Percentiles rank a stretch among this genome's conserved stretches.
These are phyloP conservation scores for Copidosoma floridanum DNA, from an alignment of 1,140 invertebrate species.

Conservation along the genomic window DNA sequence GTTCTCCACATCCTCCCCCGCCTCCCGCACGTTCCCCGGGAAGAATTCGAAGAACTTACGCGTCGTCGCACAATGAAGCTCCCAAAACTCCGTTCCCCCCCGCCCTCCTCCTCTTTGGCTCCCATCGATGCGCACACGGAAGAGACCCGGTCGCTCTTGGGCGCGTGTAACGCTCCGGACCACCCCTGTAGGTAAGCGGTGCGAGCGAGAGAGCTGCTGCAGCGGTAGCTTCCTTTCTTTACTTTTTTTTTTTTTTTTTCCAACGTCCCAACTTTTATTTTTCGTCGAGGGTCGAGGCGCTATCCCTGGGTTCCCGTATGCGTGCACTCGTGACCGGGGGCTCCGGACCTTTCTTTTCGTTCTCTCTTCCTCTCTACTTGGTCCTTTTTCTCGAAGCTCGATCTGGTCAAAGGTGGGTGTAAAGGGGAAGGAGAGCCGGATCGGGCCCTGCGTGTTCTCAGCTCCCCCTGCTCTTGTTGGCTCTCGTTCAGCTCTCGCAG, in stretches of 20 bases:
- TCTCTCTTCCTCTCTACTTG: not conserved
- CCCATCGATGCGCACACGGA: not conserved
- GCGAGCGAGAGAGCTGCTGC: not conserved
- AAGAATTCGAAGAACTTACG: conserved; percentile 1
- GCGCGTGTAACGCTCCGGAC: conserved; percentile 20
- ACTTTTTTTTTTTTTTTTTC: no score
- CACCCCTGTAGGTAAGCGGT: conserved; percentile 29
- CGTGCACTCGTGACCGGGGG: conserved; percentile 32
- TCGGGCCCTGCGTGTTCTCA: conserved; percentile 21
- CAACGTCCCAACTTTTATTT: no score
- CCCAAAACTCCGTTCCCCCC: conserved; percentile 7
- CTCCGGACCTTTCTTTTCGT: not conserved
- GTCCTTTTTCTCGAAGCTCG: no score
- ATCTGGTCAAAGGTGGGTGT: no score
- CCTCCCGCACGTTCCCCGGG: not conserved
- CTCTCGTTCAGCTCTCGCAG: not conserved
- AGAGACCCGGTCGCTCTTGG: not conserved
- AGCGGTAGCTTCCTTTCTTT: not conserved
- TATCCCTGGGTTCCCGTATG: conserved; percentile 30
- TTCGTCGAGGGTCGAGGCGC: no score
- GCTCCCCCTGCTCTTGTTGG: not conserved
- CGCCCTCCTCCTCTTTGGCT: not conserved
- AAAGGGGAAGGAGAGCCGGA: conserved; percentile 12
- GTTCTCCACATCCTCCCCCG: no score
- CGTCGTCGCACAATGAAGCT: not conserved